phyloP scores from a whole-genome alignment of 2,797 vertebrate genomes.

The Acropternis orthonyx region DNA sequence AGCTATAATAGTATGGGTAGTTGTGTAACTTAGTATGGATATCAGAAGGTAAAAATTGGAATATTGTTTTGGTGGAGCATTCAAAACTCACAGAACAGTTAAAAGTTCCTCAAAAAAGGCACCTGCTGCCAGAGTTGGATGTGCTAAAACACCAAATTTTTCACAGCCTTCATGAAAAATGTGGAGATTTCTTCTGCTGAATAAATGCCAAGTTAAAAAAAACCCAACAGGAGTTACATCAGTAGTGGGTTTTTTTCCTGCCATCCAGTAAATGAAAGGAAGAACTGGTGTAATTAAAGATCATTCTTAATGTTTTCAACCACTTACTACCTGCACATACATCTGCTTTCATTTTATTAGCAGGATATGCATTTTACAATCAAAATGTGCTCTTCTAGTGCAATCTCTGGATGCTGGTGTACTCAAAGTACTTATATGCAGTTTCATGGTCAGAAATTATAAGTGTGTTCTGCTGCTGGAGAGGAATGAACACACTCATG shows the following conservation, averaged over 20 bases:
- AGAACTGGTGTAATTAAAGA: not conserved
- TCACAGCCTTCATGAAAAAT: not conserved
- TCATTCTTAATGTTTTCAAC: not conserved
- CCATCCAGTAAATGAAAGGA: not conserved
- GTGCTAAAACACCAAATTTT: not conserved
- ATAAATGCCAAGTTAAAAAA: not conserved
- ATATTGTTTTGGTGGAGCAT: not conserved
- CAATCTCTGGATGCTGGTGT: not conserved
- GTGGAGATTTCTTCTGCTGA: not conserved
- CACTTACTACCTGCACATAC: not conserved
- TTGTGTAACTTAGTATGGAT: not conserved
- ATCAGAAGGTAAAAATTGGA: not conserved
- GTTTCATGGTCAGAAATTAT: not conserved
- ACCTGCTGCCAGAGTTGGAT: not conserved
- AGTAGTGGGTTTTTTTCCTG: not conserved
- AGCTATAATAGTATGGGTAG: not conserved
- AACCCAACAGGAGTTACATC: not conserved
- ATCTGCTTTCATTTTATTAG: not conserved
- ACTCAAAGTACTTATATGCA: not conserved
- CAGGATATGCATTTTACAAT: not conserved
- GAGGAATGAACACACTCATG: not conserved
- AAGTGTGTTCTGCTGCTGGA: not conserved
- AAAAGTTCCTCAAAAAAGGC: not conserved
- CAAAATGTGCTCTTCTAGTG: not conserved
- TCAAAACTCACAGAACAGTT: not conserved